Base-by-base conservation (phyloP, 1,140 invertebrate species). In the Pentalonia nigronervosa region DNA sequence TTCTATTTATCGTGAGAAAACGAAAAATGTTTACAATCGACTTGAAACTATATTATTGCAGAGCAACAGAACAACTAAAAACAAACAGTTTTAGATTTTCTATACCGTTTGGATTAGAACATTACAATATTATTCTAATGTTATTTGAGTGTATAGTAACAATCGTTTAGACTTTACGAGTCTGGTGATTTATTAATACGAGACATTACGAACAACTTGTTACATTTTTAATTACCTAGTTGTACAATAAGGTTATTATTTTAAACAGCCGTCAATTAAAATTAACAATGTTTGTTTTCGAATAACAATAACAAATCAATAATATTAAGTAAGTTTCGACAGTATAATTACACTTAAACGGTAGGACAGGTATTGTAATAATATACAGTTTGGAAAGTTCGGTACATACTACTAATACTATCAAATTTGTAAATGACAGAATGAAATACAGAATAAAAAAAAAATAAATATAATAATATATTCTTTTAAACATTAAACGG, bases 401-500 rank as follows among this genome's bases (percentile, higher is more conserved):
- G 30, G 60, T 30, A n/a, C 30, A 30, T 67, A 53, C 14, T n/a
- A n/a, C 21, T 48, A 23, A 23, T 53, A 30, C 60, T 67, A 67
- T 67, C 9, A 67, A 67, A 67, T 67, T 67, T n/a, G 30, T 67
- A 67, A 67, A 67, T 60, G 25, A 25, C 9, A 11, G 25, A 60
- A 60, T 30, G 56, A 60, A 60, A 30, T 60, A 86, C 45, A 47
- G 34, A 47, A 86, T 23, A 7, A 17, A 47, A 86, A 47, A 25
- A n/a, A 48, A 53, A 88, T n/a, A 30, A 88, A 45, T 41, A 30
- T 45, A 87, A 53, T 88, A 48, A n/a, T 88, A 67, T 67, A 30
- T 88, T 88, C 47, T 34, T 50, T 67, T 45, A 45, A 41, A 90
- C 53, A 56, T 90, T 90, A 90, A 90, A 90, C 48, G n/a, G 23